Evolutionary conservation across 2,888 invertebrate species (phyloP).

Genomic region (Molanna angustata): DNA sequence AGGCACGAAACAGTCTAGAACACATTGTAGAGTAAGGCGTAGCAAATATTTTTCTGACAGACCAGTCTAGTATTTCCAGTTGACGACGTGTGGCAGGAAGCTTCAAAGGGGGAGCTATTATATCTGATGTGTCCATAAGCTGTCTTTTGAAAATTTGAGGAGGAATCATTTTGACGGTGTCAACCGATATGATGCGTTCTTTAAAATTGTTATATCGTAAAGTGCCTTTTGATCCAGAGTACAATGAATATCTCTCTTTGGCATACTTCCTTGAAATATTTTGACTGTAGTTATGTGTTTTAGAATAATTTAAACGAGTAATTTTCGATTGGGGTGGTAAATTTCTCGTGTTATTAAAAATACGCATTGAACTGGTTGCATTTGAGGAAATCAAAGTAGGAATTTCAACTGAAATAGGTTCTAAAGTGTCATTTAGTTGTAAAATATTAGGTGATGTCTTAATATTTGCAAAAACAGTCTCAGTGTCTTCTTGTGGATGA

Average conservation of each 20-base stretch:
- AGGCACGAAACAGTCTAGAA: neutral
- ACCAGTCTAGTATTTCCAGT: conserved; percentile 4
- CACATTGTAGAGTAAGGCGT: neutral
- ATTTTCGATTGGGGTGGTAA: no score
- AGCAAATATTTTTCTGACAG: neutral
- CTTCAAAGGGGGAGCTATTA: neutral
- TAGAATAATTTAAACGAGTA: neutral
- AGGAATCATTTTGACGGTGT: conserved; percentile 17
- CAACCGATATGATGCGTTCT: conserved; percentile 1
- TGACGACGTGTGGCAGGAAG: conserved; percentile 11
- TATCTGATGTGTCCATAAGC: conserved; percentile 19
- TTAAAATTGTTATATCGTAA: no score
- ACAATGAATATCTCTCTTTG: conserved; percentile 16
- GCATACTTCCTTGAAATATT: conserved; percentile 1
- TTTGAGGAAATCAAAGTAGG: neutral
- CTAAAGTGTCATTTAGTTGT: neutral
- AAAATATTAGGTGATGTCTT: neutral
- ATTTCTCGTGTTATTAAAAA: no score
- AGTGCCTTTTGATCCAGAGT: conserved; percentile 9
- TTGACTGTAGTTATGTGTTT: neutral
- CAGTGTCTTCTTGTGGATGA: no score
- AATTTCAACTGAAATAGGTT: neutral
- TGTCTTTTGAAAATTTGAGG: conserved; percentile 21
- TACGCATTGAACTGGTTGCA: neutral
- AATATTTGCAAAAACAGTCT: no score